Evolutionary conservation across 2,888 invertebrate species (phyloP).

Genomic region (Athalia circularis): DNA sequence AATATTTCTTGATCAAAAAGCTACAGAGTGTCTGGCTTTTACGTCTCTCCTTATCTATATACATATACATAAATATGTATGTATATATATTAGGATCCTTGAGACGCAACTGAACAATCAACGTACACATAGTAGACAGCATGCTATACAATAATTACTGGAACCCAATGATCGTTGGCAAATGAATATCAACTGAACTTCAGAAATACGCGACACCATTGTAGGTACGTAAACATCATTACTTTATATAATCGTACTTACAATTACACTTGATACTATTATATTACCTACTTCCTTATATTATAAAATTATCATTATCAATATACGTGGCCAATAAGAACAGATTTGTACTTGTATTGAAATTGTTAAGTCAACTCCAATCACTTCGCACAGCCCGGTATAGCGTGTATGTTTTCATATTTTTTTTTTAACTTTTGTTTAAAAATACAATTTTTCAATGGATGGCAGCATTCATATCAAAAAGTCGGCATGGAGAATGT

Average conservation of each 20-base stretch:
- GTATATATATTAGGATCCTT: no score
- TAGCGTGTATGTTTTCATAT: constrained; percentile 71
- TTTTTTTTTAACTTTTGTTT: constrained; percentile 66
- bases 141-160: constrained; percentile 56
- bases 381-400: constrained; percentile 74
- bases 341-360: constrained; percentile 74
- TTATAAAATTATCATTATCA: constrained; percentile 69
- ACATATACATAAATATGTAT: no score
- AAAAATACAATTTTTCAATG: constrained; percentile 71
- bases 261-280: constrained; percentile 68
- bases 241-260: constrained; percentile 65
- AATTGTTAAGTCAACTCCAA: constrained; percentile 74
- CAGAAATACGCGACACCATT: constrained; percentile 43
- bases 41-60: not conserved
- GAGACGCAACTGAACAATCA: constrained; percentile 60
- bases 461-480: constrained; percentile 72
- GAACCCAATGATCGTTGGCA: constrained; percentile 57
- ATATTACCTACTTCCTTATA: constrained; percentile 66
- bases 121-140: constrained; percentile 51
- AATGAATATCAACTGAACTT: constrained; percentile 56
- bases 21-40: not conserved
- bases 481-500: constrained; percentile 71
- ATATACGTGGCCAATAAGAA: constrained; percentile 74
- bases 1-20: not conserved
- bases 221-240: constrained; percentile 64